Conservation (phyloP, 1,140 invertebrate genomes). For the Hyles vespertilio region DNA sequence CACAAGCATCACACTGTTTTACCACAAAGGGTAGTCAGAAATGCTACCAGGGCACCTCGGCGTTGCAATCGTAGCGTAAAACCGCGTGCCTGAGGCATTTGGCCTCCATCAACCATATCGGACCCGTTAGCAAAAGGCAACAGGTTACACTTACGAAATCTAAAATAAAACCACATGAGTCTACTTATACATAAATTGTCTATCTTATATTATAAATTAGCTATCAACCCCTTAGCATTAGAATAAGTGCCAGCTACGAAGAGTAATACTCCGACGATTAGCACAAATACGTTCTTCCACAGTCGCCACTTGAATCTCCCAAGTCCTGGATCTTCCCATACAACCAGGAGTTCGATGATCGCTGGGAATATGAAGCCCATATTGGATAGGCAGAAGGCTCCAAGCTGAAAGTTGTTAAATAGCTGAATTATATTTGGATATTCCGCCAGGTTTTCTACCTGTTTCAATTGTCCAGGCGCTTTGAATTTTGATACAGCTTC, state of each 20-base stretch:
- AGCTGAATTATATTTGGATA: not conserved
- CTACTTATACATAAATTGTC: not conserved
- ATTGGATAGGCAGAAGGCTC: slow-evolving; percentile 84
- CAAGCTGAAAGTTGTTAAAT: slow-evolving; percentile 44
- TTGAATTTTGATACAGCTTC: too few species aligned
- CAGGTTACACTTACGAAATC: not conserved
- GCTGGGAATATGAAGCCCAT: slow-evolving; percentile 92
- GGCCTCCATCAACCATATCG: not conserved
- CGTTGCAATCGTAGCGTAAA: not conserved
- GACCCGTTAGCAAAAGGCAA: not conserved
- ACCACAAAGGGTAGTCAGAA: too few species aligned
- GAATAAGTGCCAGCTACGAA: slow-evolving; percentile 85
- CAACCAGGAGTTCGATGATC: slow-evolving; percentile 85
- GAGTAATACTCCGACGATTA: slow-evolving; percentile 82
- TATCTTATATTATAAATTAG: slow-evolving; percentile 24
- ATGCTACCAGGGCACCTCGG: not conserved
- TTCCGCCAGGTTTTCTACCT: not conserved
- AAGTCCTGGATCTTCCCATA: slow-evolving; percentile 79
- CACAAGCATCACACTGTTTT: too few species aligned
- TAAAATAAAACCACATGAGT: not conserved
- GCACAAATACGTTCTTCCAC: slow-evolving; percentile 80
- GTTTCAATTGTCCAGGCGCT: not conserved
- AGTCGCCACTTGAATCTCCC: slow-evolving; percentile 78
- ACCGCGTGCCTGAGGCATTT: too few species aligned
- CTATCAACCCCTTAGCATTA: slow-evolving; percentile 80